phyloP scores from a whole-genome alignment of 1,140 invertebrate genomes.

The Penaeus vannamei region DNA sequence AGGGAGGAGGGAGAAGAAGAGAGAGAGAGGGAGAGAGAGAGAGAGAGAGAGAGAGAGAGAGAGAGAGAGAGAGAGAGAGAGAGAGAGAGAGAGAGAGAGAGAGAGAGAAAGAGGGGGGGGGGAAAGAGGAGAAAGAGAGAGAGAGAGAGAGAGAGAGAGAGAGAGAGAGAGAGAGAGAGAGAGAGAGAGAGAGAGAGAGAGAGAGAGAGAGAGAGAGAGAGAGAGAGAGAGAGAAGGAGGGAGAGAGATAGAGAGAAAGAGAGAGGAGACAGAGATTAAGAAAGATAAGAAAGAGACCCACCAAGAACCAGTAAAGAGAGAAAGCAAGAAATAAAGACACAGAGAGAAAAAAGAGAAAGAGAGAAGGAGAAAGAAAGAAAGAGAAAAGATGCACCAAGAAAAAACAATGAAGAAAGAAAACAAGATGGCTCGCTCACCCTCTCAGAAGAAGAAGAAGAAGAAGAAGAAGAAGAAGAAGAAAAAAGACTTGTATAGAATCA shows the following conservation, averaged over 20 bases:
- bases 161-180: neutral
- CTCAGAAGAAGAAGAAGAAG: no score
- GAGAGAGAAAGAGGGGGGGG: neutral
- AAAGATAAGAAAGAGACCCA: no score
- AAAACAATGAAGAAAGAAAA: neutral
- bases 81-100: neutral
- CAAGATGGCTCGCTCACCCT: no score
- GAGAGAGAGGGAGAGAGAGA: no score
- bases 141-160: slow-evolving; percentile 34
- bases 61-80: no score
- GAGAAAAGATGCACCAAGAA: neutral
- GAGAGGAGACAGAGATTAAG: no score
- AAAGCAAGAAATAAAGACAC: neutral
- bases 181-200: slow-evolving; percentile 26
- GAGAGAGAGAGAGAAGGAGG: no score
- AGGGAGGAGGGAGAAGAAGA: no score
- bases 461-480: no score
- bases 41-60: no score
- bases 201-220: neutral
- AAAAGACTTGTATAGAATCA: no score
- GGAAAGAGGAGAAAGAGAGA: neutral
- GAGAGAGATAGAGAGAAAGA: no score
- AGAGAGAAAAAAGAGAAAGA: neutral
- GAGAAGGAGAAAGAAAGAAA: neutral
- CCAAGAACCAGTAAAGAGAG: neutral